These are phyloP conservation scores for Diarsia rubi DNA, from an alignment of 2,888 invertebrate genomes.

Conservation along the genomic window DNA sequence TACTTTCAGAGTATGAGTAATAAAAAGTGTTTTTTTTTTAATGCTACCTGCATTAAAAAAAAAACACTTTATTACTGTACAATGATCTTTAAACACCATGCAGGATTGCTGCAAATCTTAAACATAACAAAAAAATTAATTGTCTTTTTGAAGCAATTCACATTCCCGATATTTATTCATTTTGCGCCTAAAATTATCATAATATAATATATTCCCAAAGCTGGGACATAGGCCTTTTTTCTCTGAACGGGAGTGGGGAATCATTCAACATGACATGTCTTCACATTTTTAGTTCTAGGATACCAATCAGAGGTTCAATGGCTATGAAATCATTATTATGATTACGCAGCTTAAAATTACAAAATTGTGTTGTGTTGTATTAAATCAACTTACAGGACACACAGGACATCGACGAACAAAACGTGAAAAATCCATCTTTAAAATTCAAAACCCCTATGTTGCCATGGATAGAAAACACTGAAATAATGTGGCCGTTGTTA, in stretches of 20 bases:
- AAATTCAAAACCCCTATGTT: background rate
- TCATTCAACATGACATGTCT: background rate
- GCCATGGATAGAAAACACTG: slow-evolving; percentile 21
- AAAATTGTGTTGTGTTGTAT: background rate
- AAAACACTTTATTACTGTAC: too few relatives aligned
- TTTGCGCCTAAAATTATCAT: background rate
- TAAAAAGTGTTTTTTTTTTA: too few relatives aligned
- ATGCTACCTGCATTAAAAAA: too few relatives aligned
- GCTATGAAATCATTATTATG: background rate
- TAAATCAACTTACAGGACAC: slow-evolving; percentile 21
- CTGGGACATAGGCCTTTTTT: background rate
- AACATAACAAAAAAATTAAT: background rate
- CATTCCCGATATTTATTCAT: background rate
- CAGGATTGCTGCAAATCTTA: background rate
- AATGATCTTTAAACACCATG: background rate
- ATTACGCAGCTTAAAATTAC: background rate
- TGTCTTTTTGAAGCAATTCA: background rate
- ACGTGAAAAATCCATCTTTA: background rate
- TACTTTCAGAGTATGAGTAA: too few relatives aligned
- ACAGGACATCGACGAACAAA: slow-evolving; percentile 24
- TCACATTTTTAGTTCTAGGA: background rate
- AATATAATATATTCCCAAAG: background rate
- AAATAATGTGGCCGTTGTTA: slow-evolving; percentile 24
- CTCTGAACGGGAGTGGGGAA: background rate
- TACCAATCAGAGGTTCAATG: background rate